Evolutionary conservation across 2,888 invertebrate genomes (phyloP).

Genomic region (Leucozona laternaria): DNA sequence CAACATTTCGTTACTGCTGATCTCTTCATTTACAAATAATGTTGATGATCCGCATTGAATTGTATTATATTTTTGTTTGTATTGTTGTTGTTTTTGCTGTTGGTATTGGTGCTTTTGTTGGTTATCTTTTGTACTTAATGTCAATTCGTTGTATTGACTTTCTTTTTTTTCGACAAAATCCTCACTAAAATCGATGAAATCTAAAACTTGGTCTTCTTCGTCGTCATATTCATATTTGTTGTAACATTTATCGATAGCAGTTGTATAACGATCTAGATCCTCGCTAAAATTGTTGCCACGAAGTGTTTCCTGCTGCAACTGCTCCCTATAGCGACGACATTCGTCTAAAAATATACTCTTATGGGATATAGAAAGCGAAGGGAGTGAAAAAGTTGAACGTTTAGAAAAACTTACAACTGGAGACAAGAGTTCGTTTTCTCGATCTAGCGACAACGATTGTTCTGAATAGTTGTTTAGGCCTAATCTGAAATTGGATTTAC

Average conservation of each 20-base stretch:
- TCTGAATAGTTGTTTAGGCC: conserved; percentile 1
- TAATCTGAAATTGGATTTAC: conserved; percentile 10
- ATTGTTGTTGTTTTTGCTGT: conserved; percentile 2
- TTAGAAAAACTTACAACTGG: conserved; percentile 16
- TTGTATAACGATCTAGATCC: conserved; percentile 54
- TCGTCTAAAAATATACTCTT: conserved; percentile 31
- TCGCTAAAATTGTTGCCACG: conserved; percentile 23
- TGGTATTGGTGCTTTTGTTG: neutral
- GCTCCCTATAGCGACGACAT: conserved; percentile 11
- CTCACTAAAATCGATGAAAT: conserved; percentile 28
- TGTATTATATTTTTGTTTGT: conserved; percentile 27
- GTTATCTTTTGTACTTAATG: neutral
- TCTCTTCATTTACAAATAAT: conserved; percentile 52
- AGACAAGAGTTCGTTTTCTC: conserved; percentile 10
- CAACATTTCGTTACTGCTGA: conserved; percentile 66
- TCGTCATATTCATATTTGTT: conserved; percentile 35
- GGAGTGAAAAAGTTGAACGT: conserved; percentile 41
- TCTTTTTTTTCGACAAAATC: neutral
- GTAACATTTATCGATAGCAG: conserved; percentile 55
- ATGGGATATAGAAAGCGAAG: conserved; percentile 29
- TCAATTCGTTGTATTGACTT: conserved; percentile 6
- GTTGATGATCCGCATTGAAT: conserved; percentile 68
- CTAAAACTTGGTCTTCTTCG: neutral
- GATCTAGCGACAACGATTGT: conserved; percentile 9
- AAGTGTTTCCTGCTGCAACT: conserved; percentile 2